Evolutionary conservation across 2,113 vertebrate species (phyloP), one percentile per base, ranked within the genome.

Genomic region (Mohoua ochrocephala): DNA sequence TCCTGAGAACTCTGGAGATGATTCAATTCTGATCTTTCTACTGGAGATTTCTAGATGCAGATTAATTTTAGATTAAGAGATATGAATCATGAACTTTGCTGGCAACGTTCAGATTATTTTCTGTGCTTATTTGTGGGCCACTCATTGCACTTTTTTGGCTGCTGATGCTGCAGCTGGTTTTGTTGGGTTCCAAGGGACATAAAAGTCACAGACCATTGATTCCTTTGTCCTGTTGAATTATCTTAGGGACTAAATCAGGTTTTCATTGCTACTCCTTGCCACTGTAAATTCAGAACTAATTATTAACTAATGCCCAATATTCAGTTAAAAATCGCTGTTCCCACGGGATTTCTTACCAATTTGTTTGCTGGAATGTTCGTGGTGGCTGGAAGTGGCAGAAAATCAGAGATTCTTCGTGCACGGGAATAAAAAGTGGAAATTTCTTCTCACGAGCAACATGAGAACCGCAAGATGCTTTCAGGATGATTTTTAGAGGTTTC

Each of bases 191-290:
- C 39, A 30, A 42, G 54, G 33, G 41, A 81, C 10, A 7, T n/a
- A 15, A 1, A 12, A 59, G 49, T 71, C 1, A 2, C n/a, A 49
- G 2, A 0, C 15, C 26, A 7, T 31, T 64, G 65, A 17, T 47
- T 52, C 35, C 69, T 84, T 87, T 60, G 27, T 68, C 53, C n/a
- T 17, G 6, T 4, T 82, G 64, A 45, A 69, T 70, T 87, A n/a
- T 37, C 5, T 53, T n/a, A 49, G 61, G 37, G 60, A 24, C 33
- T 57, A 59, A 76, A 53, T 6, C 33, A 50, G 23, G 9, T 76
- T 67, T 75, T 44, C 33, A 30, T 45, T 50, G 33, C 67, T 54
- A 44, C 19, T 78, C 60, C n/a, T 89, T 56, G 54, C 45, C 56
- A 27, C 45, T 91, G 49, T 80, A 78, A 57, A 93, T 63, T 64